Percentiles rank a stretch among this genome's conserved stretches.
Evolutionary conservation across 2,888 invertebrate genomes (phyloP).

Genomic region (Nowickia ferox): DNA sequence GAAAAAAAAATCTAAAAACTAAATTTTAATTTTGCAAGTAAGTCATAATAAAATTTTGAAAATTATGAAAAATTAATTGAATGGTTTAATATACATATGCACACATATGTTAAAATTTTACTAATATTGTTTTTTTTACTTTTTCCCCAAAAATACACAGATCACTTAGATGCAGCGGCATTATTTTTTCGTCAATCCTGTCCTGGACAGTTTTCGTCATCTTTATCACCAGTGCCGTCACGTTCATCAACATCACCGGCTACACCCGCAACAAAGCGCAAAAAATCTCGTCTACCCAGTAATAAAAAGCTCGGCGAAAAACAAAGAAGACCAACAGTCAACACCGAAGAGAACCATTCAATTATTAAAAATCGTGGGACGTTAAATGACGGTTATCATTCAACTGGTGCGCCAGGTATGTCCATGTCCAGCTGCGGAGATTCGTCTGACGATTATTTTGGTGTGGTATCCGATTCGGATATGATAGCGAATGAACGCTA

Average conservation of each 20-base stretch:
- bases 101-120: not conserved
- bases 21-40: too few relatives aligned
- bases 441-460: constrained; percentile 47
- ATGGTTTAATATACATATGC: not conserved
- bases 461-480: constrained; percentile 31
- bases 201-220: constrained; percentile 31
- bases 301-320: constrained; percentile 28
- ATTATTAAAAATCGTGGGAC: constrained; percentile 35
- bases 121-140: constrained; percentile 39
- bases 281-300: constrained; percentile 17
- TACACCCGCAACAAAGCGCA: not conserved
- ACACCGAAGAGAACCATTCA: constrained; percentile 15
- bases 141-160: constrained; percentile 28
- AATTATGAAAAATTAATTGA: too few relatives aligned
- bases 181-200: constrained; percentile 42
- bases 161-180: constrained; percentile 58
- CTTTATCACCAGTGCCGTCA: constrained; percentile 37
- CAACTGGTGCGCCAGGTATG: not conserved
- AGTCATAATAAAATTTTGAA: too few relatives aligned
- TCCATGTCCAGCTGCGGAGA: not conserved
- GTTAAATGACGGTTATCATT: constrained; percentile 35
- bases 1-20: too few relatives aligned
- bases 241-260: constrained; percentile 41
- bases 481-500: constrained; percentile 21
- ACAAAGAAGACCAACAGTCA: constrained; percentile 32